A percentile compares a stretch with the other conserved stretches of the same genome.
phyloP scores from a whole-genome alignment of 2,888 invertebrate species.

The Nemapogon koenigi region DNA sequence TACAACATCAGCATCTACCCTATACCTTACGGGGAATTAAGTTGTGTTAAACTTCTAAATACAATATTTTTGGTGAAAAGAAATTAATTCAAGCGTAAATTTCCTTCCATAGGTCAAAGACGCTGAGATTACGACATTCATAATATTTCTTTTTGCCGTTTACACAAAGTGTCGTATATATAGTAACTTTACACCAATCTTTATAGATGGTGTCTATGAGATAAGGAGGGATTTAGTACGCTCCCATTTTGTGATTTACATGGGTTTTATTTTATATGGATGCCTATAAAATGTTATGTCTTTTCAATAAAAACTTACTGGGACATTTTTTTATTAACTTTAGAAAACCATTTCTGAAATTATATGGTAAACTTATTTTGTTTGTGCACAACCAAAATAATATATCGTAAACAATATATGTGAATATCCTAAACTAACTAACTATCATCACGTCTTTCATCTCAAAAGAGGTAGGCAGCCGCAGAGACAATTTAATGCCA shows the following conservation, averaged over 20 bases:
- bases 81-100: constrained; percentile 45
- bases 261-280: constrained; percentile 8
- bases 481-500: no score
- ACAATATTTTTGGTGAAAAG: no score
- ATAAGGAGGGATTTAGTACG: constrained; percentile 42
- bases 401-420: no score
- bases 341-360: neutral
- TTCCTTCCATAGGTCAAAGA: constrained; percentile 30
- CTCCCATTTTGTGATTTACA: constrained; percentile 30
- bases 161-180: constrained; percentile 7
- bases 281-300: constrained; percentile 4
- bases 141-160: constrained; percentile 29
- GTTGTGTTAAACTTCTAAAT: no score
- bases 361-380: neutral
- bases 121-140: constrained; percentile 24
- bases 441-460: no score
- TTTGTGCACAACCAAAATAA: no score
- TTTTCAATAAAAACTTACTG: no score
- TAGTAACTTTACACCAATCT: constrained; percentile 39
- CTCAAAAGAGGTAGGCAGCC: no score
- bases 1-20: no score
- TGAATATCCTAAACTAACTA: no score
- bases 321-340: neutral
- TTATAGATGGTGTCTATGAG: constrained; percentile 39
- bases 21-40: no score